phyloP scores from a whole-genome alignment of 2,113 vertebrate genomes.

The Anolis carolinensis region DNA sequence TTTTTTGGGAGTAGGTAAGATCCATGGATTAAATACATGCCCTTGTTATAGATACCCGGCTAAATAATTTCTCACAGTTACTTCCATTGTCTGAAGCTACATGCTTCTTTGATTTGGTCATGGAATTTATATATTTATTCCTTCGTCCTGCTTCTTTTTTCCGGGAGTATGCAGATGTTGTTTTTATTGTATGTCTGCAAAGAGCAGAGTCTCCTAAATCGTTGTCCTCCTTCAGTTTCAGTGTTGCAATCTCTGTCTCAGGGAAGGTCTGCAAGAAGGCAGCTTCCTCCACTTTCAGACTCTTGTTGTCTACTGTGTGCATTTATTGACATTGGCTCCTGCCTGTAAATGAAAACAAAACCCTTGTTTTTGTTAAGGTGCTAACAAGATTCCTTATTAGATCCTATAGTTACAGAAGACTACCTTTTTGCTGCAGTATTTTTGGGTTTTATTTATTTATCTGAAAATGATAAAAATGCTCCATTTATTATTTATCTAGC shows the following conservation, averaged over 20 bases:
- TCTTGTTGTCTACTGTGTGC: not conserved
- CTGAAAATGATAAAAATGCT: constrained; percentile 10
- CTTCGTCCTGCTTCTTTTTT: not conserved
- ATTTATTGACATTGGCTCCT: not conserved
- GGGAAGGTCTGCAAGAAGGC: not conserved
- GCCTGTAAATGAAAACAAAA: too few species aligned
- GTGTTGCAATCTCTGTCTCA: not conserved
- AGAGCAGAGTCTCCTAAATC: not conserved
- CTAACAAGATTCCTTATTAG: not conserved
- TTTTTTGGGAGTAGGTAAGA: fast-evolving
- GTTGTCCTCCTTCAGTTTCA: not conserved
- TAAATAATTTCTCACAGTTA: not conserved
- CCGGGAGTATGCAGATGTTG: not conserved
- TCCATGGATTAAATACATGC: not conserved
- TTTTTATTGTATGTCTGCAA: constrained; percentile 12
- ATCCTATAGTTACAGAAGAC: not conserved
- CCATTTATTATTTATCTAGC: not conserved
- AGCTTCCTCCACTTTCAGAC: not conserved
- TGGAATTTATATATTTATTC: not conserved
- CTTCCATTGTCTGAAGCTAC: not conserved
- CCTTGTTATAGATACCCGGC: not conserved
- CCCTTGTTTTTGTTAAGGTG: not conserved
- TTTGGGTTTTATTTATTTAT: constrained; percentile 35
- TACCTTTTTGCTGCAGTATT: fast-evolving
- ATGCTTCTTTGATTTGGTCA: not conserved